Conservation (phyloP, 2,113 vertebrate species). For the Apteryx owenii region DNA sequence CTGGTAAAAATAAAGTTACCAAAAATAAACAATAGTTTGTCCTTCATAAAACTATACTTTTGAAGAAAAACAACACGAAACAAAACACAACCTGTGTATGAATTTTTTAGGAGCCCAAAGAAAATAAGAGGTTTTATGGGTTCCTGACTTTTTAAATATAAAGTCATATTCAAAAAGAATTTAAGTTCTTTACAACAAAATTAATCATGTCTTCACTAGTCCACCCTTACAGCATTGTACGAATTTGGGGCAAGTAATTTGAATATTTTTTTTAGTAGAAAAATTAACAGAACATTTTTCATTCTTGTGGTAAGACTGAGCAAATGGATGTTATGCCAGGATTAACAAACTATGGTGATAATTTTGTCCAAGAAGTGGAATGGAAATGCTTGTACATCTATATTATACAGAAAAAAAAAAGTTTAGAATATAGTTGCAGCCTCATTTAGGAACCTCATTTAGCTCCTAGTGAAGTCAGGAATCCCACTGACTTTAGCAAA, state of each 20-base stretch:
- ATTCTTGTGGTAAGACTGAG: not conserved
- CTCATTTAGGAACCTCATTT: not conserved
- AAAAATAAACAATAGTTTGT: not conserved
- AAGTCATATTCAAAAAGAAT: not conserved
- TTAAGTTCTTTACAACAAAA: not conserved
- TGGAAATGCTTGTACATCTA: not conserved
- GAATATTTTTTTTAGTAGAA: not conserved
- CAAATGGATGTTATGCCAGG: not conserved
- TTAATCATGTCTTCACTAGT: not conserved
- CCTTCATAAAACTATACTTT: not conserved
- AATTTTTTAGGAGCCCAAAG: not conserved
- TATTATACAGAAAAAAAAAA: not conserved
- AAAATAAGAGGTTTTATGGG: not conserved
- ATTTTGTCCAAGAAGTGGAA: not conserved
- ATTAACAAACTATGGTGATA: not conserved
- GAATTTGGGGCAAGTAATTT: not conserved
- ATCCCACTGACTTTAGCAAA: not conserved
- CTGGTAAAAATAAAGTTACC: not conserved
- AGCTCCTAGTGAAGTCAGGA: not conserved
- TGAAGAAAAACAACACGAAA: not conserved
- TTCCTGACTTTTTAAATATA: not conserved
- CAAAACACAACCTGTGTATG: rapidly evolving
- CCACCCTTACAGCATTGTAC: not conserved
- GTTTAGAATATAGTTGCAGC: not conserved
- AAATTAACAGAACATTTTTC: not conserved